Conservation (phyloP, 1,140 invertebrate genomes). For the Probaryconus sp. region DNA sequence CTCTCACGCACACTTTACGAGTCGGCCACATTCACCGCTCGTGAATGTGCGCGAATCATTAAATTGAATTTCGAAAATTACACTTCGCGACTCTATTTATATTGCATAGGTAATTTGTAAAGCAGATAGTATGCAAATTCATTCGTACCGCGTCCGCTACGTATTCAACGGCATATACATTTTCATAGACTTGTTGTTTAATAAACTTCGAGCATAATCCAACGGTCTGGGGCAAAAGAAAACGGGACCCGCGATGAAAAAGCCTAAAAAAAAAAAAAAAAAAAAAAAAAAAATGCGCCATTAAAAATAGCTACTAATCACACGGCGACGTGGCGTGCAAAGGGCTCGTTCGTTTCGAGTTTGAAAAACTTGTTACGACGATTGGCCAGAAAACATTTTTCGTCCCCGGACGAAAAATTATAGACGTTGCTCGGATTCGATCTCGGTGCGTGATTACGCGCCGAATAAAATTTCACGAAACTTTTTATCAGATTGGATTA, state of each 20-base stretch:
- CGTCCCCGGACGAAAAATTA: too few species aligned
- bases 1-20: slow-evolving; percentile 34
- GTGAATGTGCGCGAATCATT: slow-evolving; percentile 56
- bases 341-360: slow-evolving; percentile 46
- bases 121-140: slow-evolving; percentile 68
- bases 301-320: slow-evolving; percentile 56
- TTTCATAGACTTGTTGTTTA: slow-evolving; percentile 62
- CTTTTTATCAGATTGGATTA: slow-evolving; percentile 37
- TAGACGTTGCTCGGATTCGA: background rate
- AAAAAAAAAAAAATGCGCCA: slow-evolving; percentile 35
- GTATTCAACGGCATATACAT: slow-evolving; percentile 54
- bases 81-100: slow-evolving; percentile 62
- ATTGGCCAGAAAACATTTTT: slow-evolving; percentile 6
- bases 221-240: slow-evolving; percentile 44
- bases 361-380: slow-evolving; percentile 48
- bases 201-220: slow-evolving; percentile 55
- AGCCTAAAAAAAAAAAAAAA: background rate
- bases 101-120: slow-evolving; percentile 68
- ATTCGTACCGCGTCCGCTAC: slow-evolving; percentile 45
- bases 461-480: slow-evolving; percentile 16
- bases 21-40: slow-evolving; percentile 34
- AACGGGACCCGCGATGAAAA: background rate
- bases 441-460: slow-evolving; percentile 10
- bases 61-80: slow-evolving; percentile 66
- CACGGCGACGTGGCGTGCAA: slow-evolving; percentile 13